Evolutionary conservation across 2,113 vertebrate species (phyloP).

Genomic region (Hyperopisus bebe): DNA sequence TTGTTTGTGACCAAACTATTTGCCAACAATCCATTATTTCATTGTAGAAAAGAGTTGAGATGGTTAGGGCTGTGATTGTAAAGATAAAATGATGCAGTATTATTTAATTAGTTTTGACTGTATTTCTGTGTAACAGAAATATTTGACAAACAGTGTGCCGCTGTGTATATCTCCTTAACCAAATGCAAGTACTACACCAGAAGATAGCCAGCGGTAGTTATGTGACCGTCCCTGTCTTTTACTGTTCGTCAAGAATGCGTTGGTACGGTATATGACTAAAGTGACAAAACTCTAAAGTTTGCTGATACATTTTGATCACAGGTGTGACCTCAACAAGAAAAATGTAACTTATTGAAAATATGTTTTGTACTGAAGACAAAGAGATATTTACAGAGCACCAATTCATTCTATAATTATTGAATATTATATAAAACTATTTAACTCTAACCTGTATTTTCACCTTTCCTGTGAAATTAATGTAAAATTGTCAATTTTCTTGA

Average conservation of each 20-base stretch:
- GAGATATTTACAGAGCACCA: neutral
- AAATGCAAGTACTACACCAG: neutral
- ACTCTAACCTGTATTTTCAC: neutral
- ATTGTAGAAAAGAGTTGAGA: neutral
- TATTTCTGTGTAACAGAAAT: neutral
- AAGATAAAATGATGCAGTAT: neutral
- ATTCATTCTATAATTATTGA: neutral
- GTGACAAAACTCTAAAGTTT: neutral
- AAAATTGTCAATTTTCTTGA: neutral
- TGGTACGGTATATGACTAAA: neutral
- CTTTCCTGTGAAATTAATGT: neutral
- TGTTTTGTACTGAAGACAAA: neutral
- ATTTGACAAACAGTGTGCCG: neutral
- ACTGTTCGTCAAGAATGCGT: neutral
- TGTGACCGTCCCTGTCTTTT: neutral
- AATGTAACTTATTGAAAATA: neutral
- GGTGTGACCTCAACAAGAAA: neutral
- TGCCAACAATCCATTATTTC: neutral
- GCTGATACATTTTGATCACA: neutral
- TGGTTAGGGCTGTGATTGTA: neutral
- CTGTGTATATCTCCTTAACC: neutral
- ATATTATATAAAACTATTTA: neutral
- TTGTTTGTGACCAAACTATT: constrained; percentile 8
- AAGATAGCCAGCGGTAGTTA: neutral
- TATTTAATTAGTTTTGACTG: neutral